Evolutionary conservation across 2,888 invertebrate species (phyloP).

Genomic region (Pediacus dermestoides): DNA sequence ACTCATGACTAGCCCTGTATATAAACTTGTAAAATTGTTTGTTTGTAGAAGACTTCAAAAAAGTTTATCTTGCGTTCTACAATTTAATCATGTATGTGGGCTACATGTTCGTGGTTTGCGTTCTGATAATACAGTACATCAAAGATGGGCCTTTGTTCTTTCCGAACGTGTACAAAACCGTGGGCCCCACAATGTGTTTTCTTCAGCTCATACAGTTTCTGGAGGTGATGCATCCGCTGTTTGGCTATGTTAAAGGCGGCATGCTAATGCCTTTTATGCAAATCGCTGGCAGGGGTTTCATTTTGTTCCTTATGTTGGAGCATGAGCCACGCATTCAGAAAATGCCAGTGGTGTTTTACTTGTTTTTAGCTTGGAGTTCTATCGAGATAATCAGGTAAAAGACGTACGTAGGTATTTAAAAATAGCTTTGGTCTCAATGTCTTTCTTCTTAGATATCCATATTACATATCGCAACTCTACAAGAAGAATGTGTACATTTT

Average conservation of each 20-base stretch:
- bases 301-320: conserved; percentile 76
- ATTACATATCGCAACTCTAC: conserved; percentile 79
- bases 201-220: conserved; percentile 78
- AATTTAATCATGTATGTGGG: conserved; percentile 88
- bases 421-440: conserved; percentile 10
- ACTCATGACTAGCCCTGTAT: no score
- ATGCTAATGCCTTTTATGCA: conserved; percentile 71
- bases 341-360: conserved; percentile 81
- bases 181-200: conserved; percentile 75
- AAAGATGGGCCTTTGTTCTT: conserved; percentile 72
- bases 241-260: conserved; percentile 82
- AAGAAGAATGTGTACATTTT: conserved; percentile 69
- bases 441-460: conserved; percentile 73
- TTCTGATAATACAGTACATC: conserved; percentile 71
- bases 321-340: conserved; percentile 82
- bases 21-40: no score
- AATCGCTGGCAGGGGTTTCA: conserved; percentile 63
- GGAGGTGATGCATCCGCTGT: conserved; percentile 85
- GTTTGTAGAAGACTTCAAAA: conserved; percentile 69
- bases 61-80: conserved; percentile 82
- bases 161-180: conserved; percentile 65
- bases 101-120: conserved; percentile 70
- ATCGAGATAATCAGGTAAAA: conserved; percentile 78
- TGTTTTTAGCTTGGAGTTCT: conserved; percentile 80
- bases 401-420: conserved; percentile 3